phyloP scores from a whole-genome alignment of 2,113 vertebrate species.

The Protomyctophum bolini region DNA sequence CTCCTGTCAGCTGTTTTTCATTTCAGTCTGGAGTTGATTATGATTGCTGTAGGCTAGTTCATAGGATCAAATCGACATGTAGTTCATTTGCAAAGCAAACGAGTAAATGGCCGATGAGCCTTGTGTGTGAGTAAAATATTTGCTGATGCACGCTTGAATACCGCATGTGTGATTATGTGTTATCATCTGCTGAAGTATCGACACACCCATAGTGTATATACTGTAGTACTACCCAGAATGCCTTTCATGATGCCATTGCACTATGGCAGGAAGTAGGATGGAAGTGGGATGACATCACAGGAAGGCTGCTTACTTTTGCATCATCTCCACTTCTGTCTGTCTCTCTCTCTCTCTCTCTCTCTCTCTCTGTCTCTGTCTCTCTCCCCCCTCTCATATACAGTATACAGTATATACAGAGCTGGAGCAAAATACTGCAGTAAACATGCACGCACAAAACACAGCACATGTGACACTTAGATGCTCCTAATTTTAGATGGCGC shows the following conservation, averaged over 20 bases:
- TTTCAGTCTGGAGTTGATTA: conserved; percentile 39
- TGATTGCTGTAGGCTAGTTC: conserved; percentile 13
- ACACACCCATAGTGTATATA: background rate
- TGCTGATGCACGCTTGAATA: no score
- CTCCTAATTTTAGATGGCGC: no score
- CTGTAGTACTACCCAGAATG: background rate
- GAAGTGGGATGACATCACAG: conserved; percentile 52
- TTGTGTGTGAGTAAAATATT: background rate
- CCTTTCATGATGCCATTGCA: background rate
- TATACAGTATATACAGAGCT: conserved; percentile 39
- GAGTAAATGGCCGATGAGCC: background rate
- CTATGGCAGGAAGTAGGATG: conserved; percentile 36
- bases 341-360: conserved; percentile 2
- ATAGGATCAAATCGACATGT: conserved; percentile 12
- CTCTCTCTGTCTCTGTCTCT: conserved; percentile 5
- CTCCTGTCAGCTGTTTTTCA: background rate
- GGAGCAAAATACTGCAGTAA: no score
- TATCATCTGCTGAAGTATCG: background rate
- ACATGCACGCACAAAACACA: background rate
- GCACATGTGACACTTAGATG: background rate
- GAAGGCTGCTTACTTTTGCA: conserved; percentile 53
- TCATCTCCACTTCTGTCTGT: conserved; percentile 31
- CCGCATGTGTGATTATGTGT: background rate
- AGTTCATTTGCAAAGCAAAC: no score
- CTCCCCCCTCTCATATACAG: conserved; percentile 27